These are phyloP conservation scores for Hecatera dysodea DNA, from an alignment of 2,888 invertebrate species.

Conservation along the genomic window DNA sequence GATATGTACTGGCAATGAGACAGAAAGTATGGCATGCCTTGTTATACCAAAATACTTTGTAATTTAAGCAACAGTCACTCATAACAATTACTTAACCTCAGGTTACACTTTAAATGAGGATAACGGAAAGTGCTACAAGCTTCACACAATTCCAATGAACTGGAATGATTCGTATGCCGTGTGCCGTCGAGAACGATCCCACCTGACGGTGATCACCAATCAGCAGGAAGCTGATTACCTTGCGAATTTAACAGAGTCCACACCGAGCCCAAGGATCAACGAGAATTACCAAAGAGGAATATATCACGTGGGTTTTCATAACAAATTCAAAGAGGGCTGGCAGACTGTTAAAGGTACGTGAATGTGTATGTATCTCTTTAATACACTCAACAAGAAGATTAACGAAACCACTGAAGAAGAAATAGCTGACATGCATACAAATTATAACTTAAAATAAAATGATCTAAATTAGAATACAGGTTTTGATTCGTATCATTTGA, in stretches of 20 bases:
- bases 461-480: too few species aligned
- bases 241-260: slow-evolving; percentile 9
- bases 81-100: too few species aligned
- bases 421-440: too few species aligned
- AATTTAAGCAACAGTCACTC: background rate
- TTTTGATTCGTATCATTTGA: too few species aligned
- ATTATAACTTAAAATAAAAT: too few species aligned
- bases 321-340: slow-evolving; percentile 66
- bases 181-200: slow-evolving; percentile 67
- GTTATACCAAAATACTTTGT: background rate
- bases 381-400: too few species aligned
- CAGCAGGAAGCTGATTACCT: slow-evolving; percentile 37
- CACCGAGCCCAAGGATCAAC: background rate
- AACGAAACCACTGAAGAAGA: too few species aligned
- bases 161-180: slow-evolving; percentile 78
- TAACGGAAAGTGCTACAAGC: slow-evolving; percentile 78
- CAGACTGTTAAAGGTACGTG: slow-evolving; percentile 74
- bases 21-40: too few species aligned
- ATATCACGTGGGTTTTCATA: slow-evolving; percentile 72
- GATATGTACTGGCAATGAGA: too few species aligned
- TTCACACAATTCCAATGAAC: slow-evolving; percentile 75
- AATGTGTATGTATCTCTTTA: background rate
- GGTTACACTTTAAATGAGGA: slow-evolving; percentile 73
- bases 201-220: slow-evolving; percentile 77
- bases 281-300: slow-evolving; percentile 34